phyloP scores from a whole-genome alignment of 53 echinoderm and acorn worm species.

The Antedon mediterranea region DNA sequence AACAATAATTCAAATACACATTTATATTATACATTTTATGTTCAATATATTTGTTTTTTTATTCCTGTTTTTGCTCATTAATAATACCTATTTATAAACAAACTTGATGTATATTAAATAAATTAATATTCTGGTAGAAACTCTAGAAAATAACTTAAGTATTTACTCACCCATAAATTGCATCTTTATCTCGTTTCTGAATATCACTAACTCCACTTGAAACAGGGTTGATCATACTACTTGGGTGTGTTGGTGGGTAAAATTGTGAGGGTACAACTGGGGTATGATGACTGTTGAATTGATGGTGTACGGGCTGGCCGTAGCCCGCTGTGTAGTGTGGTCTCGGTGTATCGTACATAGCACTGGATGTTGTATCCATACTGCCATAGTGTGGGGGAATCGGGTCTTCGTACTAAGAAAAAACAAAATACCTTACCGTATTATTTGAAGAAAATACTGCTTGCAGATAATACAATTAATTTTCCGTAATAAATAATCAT shows the following conservation, averaged over 20 bases:
- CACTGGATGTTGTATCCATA: slow-evolving; percentile 62
- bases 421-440: slow-evolving; percentile 6
- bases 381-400: slow-evolving; percentile 82
- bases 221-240: slow-evolving; percentile 80
- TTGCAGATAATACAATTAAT: background rate
- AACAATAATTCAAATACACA: too few relatives aligned
- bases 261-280: slow-evolving; percentile 80
- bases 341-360: slow-evolving; percentile 94
- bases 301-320: slow-evolving; percentile 83
- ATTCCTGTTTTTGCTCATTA: too few relatives aligned
- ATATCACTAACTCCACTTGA: slow-evolving; percentile 91
- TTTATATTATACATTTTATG: too few relatives aligned
- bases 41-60: too few relatives aligned
- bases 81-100: too few relatives aligned
- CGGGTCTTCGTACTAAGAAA: slow-evolving; percentile 63
- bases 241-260: slow-evolving; percentile 65
- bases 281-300: slow-evolving; percentile 72
- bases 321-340: slow-evolving; percentile 93
- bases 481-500: background rate
- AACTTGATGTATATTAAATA: too few relatives aligned
- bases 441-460: background rate
- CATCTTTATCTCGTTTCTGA: slow-evolving; percentile 99
- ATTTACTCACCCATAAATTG: slow-evolving; percentile 90
- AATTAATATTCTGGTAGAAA: too few relatives aligned
- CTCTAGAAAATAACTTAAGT: background rate